Evolutionary conservation across 2,113 vertebrate genomes (phyloP).

Genomic region (Phrynosoma blainvillii): DNA sequence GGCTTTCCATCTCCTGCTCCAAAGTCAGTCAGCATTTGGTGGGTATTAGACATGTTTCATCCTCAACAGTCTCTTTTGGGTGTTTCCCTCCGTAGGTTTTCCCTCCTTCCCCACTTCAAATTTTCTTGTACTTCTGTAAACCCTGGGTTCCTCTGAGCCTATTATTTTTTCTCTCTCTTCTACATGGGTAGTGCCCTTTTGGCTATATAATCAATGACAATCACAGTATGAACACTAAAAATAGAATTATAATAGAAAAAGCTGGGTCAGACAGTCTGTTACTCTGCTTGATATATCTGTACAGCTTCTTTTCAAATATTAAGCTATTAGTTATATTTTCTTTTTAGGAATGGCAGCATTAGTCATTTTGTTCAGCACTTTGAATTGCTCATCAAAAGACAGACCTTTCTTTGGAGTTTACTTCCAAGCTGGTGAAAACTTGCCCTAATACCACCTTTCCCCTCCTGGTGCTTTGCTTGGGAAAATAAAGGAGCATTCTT

Average conservation of each 20-base stretch:
- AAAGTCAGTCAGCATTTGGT: neutral
- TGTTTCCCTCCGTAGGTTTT: too few species aligned
- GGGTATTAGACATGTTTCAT: too few species aligned
- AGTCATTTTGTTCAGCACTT: neutral
- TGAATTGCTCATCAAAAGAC: neutral
- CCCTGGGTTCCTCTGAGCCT: neutral
- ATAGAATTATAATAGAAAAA: neutral
- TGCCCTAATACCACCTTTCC: neutral
- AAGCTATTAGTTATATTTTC: neutral
- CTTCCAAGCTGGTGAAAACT: neutral
- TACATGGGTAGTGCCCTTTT: neutral
- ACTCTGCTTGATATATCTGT: neutral
- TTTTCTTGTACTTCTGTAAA: too few species aligned
- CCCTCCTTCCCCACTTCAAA: too few species aligned
- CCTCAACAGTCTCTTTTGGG: too few species aligned
- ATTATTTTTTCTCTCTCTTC: neutral
- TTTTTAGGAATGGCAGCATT: neutral
- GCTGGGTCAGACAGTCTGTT: too few species aligned
- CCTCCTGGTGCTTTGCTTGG: neutral
- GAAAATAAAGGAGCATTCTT: neutral
- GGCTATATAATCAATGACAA: neutral
- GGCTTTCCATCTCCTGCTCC: neutral
- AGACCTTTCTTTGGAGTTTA: neutral
- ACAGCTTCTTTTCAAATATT: neutral
- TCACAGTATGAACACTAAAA: neutral